Conservation (phyloP, 2,113 vertebrate genomes). For the Ciconia maguari region DNA sequence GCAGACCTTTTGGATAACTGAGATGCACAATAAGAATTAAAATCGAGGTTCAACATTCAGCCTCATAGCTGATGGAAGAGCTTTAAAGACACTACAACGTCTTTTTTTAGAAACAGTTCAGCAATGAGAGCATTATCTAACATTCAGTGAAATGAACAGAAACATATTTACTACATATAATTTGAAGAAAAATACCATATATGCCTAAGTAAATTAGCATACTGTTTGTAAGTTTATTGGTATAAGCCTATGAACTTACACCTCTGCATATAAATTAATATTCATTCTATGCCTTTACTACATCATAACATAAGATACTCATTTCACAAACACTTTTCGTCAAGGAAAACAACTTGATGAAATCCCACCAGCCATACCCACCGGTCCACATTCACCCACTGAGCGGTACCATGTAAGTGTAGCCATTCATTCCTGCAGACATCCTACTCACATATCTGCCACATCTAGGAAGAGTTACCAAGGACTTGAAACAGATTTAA, state of each 20-base stretch:
- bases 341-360: not conserved
- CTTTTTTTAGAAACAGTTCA: not conserved
- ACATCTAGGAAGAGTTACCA: not conserved
- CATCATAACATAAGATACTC: not conserved
- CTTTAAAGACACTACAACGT: not conserved
- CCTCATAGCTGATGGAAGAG: not conserved
- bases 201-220: not conserved
- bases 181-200: not conserved
- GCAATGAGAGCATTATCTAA: not conserved
- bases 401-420: accelerated
- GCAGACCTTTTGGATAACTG: not conserved
- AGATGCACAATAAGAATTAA: not conserved
- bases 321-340: not conserved
- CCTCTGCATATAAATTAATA: not conserved
- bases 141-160: not conserved
- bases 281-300: not conserved
- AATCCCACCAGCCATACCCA: not conserved
- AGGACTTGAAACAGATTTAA: accelerated
- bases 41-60: not conserved
- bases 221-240: not conserved
- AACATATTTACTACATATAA: not conserved
- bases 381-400: not conserved
- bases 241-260: not conserved
- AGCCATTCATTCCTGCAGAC: not conserved
- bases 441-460: not conserved